A percentile compares a stretch with the other conserved stretches of the same genome.
Conservation (phyloP, 1,140 invertebrate genomes). For the Drosophila ananassae region DNA sequence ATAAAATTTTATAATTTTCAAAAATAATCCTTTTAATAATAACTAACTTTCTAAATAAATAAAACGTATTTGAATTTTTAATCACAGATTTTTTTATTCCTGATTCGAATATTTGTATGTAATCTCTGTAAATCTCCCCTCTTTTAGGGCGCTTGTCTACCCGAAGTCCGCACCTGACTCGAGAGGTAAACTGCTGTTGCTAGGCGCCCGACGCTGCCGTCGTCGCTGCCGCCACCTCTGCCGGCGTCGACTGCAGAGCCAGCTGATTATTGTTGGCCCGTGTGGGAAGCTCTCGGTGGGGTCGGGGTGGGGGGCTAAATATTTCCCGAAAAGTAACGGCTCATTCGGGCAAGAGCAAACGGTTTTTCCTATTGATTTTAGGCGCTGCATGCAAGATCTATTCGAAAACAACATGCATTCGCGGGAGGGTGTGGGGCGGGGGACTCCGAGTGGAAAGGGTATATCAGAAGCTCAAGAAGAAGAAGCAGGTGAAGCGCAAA, state of each 20-base stretch:
- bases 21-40: too few relatives aligned
- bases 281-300: constrained; percentile 3
- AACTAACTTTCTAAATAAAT: too few relatives aligned
- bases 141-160: neutral
- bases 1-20: too few relatives aligned
- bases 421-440: too few relatives aligned
- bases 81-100: too few relatives aligned
- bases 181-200: constrained; percentile 43
- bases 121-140: too few relatives aligned
- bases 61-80: too few relatives aligned
- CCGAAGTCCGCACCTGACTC: constrained; percentile 21
- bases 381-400: constrained; percentile 25
- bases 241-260: constrained; percentile 38
- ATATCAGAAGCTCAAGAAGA: neutral
- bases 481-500: constrained; percentile 14
- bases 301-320: constrained; percentile 9
- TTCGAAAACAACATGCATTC: constrained; percentile 38
- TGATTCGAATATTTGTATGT: too few relatives aligned
- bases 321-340: constrained; percentile 54
- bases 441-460: constrained; percentile 14
- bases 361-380: constrained; percentile 57
- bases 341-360: constrained; percentile 42
- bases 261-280: constrained; percentile 46
- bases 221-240: constrained; percentile 28
- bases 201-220: constrained; percentile 34